Base-by-base conservation (phyloP, 2,113 vertebrate species). In the Cyphomyrus plagiostoma region DNA sequence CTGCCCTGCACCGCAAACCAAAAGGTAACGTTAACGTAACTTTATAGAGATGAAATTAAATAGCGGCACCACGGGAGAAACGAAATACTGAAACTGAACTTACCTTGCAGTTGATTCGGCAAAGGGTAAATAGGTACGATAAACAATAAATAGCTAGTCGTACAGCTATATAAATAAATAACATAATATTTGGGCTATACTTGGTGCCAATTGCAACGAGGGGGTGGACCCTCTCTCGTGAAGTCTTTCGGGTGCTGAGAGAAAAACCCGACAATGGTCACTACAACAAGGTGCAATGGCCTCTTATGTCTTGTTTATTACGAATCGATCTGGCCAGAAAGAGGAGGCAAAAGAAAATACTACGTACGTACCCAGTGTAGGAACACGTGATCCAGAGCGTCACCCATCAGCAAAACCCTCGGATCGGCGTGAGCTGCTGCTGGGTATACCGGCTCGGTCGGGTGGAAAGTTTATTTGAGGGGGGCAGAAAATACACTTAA, bases 371-470 rank as follows among this genome's bases (percentile, higher is more conserved):
- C 95, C 88, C 93, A 95, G 93, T 89, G 91, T 92, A 94, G 95
- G 92, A 91, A 91, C 96, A 96, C 94, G 95, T 96, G 96, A 95
- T 89, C 89, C 89, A 5, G 39, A 88, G 95, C 96, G 95, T 96
- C 96, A 96, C 93, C 92, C 94, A 92, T 94, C 92, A 92, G 93
- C 74, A 82, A 91, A 94, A 91, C 90, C 70, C 89, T 89, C 49
- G 45, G 93, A 93, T 95, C 95, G 93, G 93, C 94, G 94, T 94
- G 94, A 94, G 93, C 91, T 89, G 74, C 30, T 70, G 83, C 10
- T 62, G 21, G 3, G 19, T 88, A 85, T 42, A 89, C 91, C 90
- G 90, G 84, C 86, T 86, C 84, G 88, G 49, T 30, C 49, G 30
- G 70, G 62, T 39, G 80, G 50, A 89, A 89, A 89, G 89, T 89